Conservation (phyloP, 2,113 vertebrate genomes). For the Trogon melanurus region DNA sequence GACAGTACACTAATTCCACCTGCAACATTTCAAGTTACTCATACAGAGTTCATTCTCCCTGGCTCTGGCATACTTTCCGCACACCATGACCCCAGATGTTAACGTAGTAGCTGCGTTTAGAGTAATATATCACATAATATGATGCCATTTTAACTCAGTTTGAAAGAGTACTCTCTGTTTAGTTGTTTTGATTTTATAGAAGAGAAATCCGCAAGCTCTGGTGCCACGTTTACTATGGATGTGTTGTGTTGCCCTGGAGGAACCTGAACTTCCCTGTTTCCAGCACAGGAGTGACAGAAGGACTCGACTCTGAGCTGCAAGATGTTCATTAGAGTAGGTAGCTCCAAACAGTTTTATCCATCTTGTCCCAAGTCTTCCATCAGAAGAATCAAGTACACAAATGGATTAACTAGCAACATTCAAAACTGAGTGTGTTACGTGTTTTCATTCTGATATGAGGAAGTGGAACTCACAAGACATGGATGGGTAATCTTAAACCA, state of each 20-base stretch:
- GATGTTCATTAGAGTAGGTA: neutral
- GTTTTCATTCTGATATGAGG: neutral
- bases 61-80: neutral
- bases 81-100: neutral
- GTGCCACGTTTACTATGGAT: neutral
- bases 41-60: neutral
- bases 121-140: neutral
- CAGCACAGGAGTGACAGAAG: neutral
- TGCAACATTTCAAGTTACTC: neutral
- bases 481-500: neutral
- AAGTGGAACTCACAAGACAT: neutral
- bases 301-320: neutral
- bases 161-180: neutral
- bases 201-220: neutral
- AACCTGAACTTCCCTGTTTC: neutral
- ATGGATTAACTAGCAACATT: neutral
- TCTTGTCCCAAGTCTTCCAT: neutral
- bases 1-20: neutral
- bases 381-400: neutral
- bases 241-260: rapidly evolving
- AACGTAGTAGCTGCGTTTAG: neutral
- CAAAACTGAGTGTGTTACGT: neutral
- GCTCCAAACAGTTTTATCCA: neutral
- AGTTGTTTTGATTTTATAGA: neutral
- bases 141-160: neutral